A percentile compares a stretch with the other conserved stretches of the same genome.
Conservation (phyloP, 2,888 invertebrate species). For the Apeira syringaria region DNA sequence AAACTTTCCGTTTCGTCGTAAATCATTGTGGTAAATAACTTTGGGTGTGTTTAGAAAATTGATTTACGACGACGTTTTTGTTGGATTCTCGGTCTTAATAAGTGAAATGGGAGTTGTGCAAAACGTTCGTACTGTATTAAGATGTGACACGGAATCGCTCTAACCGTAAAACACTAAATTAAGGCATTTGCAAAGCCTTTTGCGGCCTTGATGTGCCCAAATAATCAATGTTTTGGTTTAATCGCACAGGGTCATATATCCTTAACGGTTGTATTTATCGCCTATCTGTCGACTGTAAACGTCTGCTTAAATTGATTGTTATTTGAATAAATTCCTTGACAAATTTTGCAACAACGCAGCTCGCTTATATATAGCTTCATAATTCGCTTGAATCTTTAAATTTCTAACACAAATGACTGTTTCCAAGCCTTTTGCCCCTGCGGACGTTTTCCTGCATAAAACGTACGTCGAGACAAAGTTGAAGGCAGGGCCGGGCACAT, state of each 20-base stretch:
- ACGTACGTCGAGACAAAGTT: slow-evolving; percentile 26
- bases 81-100: slow-evolving; percentile 60
- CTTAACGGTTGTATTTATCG: slow-evolving; percentile 28
- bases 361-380: neutral
- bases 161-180: slow-evolving; percentile 14
- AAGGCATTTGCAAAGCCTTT: slow-evolving; percentile 23
- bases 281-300: slow-evolving; percentile 23
- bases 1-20: slow-evolving; percentile 56
- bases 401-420: slow-evolving; percentile 9
- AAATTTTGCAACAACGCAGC: neutral
- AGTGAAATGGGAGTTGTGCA: slow-evolving; percentile 52
- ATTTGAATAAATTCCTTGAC: neutral
- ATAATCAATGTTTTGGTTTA: slow-evolving; percentile 27
- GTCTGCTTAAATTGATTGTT: slow-evolving; percentile 21
- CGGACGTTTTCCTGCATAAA: slow-evolving; percentile 6
- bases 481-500: slow-evolving; percentile 47
- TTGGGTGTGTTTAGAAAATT: slow-evolving; percentile 60
- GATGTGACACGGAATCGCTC: slow-evolving; percentile 5
- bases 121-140: slow-evolving; percentile 29
- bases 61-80: slow-evolving; percentile 70
- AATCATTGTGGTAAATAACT: slow-evolving; percentile 67
- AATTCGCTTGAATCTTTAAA: neutral
- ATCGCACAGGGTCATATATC: slow-evolving; percentile 25
- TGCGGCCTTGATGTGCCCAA: slow-evolving; percentile 23
- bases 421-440: slow-evolving; percentile 2